Evolutionary conservation across 35 echinoderm and acorn worm species (phyloP), one percentile per base, ranked within the genome.

Genomic region (Strongylocentrotus purpuratus): DNA sequence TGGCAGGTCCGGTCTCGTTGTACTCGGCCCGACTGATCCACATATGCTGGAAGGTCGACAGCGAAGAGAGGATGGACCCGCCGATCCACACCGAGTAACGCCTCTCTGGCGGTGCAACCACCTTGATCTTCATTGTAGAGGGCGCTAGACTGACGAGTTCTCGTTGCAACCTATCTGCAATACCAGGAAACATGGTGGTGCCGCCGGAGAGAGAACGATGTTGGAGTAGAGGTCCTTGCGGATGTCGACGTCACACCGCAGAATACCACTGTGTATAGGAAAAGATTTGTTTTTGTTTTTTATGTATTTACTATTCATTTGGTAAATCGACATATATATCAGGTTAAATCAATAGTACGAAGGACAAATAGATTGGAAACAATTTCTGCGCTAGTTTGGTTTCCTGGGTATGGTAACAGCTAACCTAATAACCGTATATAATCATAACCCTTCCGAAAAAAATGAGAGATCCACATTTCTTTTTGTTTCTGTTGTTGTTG

Each of bases 211-310:
- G 33, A 98, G 95, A 2, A 98, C 97, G 31, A 95, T 96, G 91
- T 98, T 98, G 78, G 97, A 96, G 94, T 98, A 98, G 47, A 98
- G 94, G 48, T 98, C 97, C 46, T 95, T 96, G 86, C 97, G 94
- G 91, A 98, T 98, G 78, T 98, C 97, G 55, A 98, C 94, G 61
- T 98, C 97, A 88, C 97, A 98, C 86, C 97, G 97, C 96, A 98
- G 96, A 86, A 98, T 98, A 32, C 96, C 96, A 86, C 96, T 97
- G 45, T 2, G 25, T 5, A 70, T 70, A 20, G 13, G 48, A 52
- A 52, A 52, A 5, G 13, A 52, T 52, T 8, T 41, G 0, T 41
- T 41, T 41, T 41, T 41, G 35, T 41, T 41, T 41, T 41, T 0
- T 41, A 41, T 41, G 35, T 41, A 41, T 41, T 41, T 41, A 41